These are phyloP conservation scores for Allobates femoralis DNA, from an alignment of 2,797 vertebrate species.

Conservation along the genomic window DNA sequence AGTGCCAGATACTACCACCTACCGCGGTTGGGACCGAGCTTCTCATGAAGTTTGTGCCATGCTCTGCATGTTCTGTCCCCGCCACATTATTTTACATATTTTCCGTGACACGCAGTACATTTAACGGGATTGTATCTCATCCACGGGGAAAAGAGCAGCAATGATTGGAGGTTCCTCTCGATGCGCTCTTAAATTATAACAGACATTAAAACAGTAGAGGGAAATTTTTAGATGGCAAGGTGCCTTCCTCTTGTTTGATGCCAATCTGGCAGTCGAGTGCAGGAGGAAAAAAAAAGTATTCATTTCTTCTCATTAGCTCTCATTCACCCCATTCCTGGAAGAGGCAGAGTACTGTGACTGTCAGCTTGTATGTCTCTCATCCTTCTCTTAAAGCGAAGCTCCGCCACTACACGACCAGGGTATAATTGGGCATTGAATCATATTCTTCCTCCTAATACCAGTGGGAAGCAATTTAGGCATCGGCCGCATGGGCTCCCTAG, in stretches of 20 bases:
- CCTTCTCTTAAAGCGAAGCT: background rate
- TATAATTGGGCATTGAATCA: background rate
- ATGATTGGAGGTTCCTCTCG: conserved; percentile 30
- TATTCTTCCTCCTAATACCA: background rate
- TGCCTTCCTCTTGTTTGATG: conserved; percentile 36
- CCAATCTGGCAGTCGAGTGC: conserved; percentile 37
- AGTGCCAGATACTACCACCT: background rate
- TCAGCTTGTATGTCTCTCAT: background rate
- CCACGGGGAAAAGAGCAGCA: conserved; percentile 9
- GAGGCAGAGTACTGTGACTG: conserved; percentile 28
- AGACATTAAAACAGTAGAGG: conserved; percentile 54
- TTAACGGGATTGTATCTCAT: background rate
- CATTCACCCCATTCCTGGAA: conserved; percentile 53
- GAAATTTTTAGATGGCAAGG: conserved; percentile 38
- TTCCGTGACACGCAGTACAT: background rate
- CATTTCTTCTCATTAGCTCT: conserved; percentile 50
- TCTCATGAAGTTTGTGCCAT: background rate
- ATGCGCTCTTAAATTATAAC: conserved; percentile 45
- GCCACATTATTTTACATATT: background rate
- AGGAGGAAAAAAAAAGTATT: conserved; percentile 24
- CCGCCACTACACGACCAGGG: background rate
- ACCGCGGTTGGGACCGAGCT: background rate
- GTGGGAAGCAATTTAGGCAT: too few species aligned
- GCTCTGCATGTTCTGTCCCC: background rate
- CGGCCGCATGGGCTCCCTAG: background rate